Evolutionary conservation across 2,888 invertebrate genomes (phyloP).

Genomic region (Archaeoteleia sp.): DNA sequence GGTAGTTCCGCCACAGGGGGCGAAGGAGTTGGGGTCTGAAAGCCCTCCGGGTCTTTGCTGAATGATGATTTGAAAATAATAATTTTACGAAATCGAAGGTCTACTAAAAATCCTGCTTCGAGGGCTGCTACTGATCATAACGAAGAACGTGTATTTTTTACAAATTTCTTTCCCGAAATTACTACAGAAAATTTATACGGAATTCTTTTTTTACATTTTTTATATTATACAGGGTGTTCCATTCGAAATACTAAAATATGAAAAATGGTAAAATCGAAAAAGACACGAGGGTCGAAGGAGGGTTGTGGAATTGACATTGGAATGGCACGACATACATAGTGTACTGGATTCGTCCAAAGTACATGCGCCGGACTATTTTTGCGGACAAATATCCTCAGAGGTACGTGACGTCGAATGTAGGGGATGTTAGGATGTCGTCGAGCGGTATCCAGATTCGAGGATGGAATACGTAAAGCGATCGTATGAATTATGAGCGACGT

Average conservation of each 20-base stretch:
- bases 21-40: conserved; percentile 15
- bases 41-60: conserved; percentile 9
- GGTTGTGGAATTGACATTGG: conserved; percentile 4
- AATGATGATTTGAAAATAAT: conserved; percentile 11
- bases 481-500: conserved; percentile 38
- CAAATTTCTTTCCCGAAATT: no score
- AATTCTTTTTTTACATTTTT: no score
- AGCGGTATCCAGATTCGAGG: conserved; percentile 31
- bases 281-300: no score
- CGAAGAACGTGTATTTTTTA: not conserved
- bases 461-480: conserved; percentile 37
- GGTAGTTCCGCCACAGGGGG: conserved; percentile 17
- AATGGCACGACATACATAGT: conserved; percentile 9
- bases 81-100: conserved; percentile 3
- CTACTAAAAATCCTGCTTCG: not conserved
- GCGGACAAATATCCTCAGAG: conserved; percentile 30
- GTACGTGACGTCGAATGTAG: conserved; percentile 40
- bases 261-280: no score
- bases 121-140: not conserved
- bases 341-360: conserved; percentile 24
- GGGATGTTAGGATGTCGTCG: conserved; percentile 38
- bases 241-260: no score
- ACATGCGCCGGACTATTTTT: conserved; percentile 34
- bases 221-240: no score
- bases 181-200: no score